Conservation (phyloP, 2,113 vertebrate genomes). For the Hiodon alosoides region DNA sequence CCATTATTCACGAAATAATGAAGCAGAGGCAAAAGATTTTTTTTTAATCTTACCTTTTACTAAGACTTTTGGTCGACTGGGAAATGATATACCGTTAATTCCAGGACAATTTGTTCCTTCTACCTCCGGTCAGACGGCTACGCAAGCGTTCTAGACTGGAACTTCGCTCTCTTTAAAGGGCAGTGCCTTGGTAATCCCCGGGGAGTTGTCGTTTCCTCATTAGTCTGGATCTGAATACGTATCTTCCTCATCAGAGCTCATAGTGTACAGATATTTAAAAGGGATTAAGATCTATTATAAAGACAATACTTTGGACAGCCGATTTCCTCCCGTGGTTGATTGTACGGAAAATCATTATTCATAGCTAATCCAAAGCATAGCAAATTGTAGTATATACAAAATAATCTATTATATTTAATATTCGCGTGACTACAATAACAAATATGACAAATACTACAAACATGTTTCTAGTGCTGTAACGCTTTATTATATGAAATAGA, state of each 20-base stretch:
- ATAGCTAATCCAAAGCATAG: neutral
- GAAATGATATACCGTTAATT: too few species aligned
- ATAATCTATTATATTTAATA: too few species aligned
- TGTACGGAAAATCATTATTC: neutral
- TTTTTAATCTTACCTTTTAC: too few species aligned
- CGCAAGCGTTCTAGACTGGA: neutral
- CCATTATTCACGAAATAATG: too few species aligned
- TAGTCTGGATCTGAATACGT: conserved; percentile 5
- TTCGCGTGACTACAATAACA: too few species aligned
- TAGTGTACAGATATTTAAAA: conserved; percentile 6
- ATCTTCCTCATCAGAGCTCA: neutral
- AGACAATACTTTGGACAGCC: neutral
- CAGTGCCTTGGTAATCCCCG: neutral
- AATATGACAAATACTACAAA: too few species aligned
- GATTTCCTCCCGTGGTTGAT: neutral
- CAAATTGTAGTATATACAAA: too few species aligned
- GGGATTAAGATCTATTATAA: neutral
- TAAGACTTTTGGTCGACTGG: too few species aligned
- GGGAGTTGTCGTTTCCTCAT: conserved; percentile 18
- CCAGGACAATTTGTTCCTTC: too few species aligned
- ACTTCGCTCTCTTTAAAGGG: conserved; percentile 19
- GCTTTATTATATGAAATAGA: too few species aligned
- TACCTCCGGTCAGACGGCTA: neutral
- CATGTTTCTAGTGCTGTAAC: too few species aligned
- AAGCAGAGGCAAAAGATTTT: too few species aligned